phyloP scores from a whole-genome alignment of 2,113 vertebrate species.

The Lichenostomus cassidix region DNA sequence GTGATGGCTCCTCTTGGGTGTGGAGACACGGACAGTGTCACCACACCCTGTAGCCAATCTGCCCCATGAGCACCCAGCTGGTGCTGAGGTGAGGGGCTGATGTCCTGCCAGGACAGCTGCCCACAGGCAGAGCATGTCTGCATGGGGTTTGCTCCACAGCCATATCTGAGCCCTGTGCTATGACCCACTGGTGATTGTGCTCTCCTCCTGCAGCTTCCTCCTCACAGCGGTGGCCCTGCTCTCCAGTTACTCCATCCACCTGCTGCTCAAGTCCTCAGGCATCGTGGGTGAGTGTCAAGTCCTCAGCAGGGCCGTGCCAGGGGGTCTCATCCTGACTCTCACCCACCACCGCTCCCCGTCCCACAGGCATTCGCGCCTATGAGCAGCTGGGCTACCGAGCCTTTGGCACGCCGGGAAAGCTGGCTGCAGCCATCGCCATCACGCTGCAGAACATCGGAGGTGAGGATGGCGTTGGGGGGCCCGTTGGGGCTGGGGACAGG shows the following conservation, averaged over 20 bases:
- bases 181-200: background rate
- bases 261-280: constrained; percentile 92
- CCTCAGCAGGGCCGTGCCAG: fast-evolving
- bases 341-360: fast-evolving
- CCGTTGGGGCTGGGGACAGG: fast-evolving
- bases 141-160: fast-evolving
- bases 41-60: background rate
- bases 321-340: background rate
- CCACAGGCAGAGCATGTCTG: background rate
- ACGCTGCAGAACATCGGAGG: constrained; percentile 96
- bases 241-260: constrained; percentile 93
- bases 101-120: background rate
- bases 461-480: background rate
- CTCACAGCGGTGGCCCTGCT: constrained; percentile 86
- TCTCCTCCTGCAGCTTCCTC: constrained; percentile 81
- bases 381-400: constrained; percentile 94
- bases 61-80: fast-evolving
- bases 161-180: background rate
- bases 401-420: constrained; percentile 93
- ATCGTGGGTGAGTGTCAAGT: constrained; percentile 86
- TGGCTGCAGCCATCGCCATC: constrained; percentile 92
- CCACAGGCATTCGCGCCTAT: constrained; percentile 90
- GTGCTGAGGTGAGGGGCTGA: background rate
- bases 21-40: background rate
- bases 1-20: fast-evolving